Percentiles rank a stretch among this genome's conserved stretches.
These are phyloP conservation scores for human (Homo sapiens) DNA, from an alignment of 2,113 vertebrate genomes.

Conservation along the genomic window DNA sequence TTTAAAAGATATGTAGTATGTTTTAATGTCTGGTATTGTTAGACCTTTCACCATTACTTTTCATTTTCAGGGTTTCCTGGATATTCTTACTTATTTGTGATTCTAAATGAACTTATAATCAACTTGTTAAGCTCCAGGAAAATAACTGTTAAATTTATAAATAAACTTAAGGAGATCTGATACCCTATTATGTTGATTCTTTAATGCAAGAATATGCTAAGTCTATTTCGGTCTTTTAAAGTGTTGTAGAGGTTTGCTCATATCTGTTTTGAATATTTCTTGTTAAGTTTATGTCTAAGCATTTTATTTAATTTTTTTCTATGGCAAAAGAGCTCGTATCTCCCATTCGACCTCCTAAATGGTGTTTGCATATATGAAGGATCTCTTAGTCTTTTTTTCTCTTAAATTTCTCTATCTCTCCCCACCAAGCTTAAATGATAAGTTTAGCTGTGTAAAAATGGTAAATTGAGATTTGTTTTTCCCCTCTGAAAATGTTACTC, in stretches of 20 bases:
- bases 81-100: not conserved
- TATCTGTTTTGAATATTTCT: slow-evolving; percentile 1
- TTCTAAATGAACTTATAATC: slow-evolving; percentile 2
- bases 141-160: not conserved
- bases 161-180: not conserved
- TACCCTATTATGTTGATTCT: not conserved
- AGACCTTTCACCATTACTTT: not conserved
- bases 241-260: not conserved
- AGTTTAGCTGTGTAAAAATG: not conserved
- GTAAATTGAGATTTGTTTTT: not conserved
- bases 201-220: not conserved
- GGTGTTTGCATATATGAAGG: not conserved
- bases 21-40: not conserved
- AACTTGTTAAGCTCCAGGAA: not conserved
- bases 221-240: not conserved
- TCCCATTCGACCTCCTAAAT: not conserved
- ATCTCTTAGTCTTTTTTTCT: not conserved
- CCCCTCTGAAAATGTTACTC: not conserved
- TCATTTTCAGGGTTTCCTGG: not conserved
- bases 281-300: not conserved
- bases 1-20: not conserved
- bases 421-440: not conserved
- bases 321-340: not conserved
- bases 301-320: not conserved
- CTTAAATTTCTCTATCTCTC: not conserved